phyloP scores from a whole-genome alignment of 2,113 vertebrate genomes.

The Monopterus albus region DNA sequence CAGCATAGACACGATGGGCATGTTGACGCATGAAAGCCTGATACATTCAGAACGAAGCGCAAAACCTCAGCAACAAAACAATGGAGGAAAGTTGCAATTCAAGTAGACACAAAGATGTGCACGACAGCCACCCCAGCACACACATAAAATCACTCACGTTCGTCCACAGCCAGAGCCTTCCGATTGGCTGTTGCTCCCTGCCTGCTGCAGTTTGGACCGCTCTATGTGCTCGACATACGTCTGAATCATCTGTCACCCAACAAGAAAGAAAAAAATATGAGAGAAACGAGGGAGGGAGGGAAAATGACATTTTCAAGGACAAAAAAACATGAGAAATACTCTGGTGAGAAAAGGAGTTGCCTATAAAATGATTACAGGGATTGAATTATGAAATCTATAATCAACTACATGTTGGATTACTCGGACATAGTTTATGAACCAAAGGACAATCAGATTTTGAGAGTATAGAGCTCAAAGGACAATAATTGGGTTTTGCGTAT shows the following conservation, averaged over 20 bases:
- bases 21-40: constrained; percentile 1
- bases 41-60: constrained; percentile 16
- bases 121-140: background rate
- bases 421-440: too few species aligned
- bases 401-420: background rate
- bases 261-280: background rate
- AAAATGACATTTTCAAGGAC: background rate
- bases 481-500: background rate
- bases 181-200: constrained; percentile 88
- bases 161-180: constrained; percentile 89
- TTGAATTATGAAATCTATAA: constrained; percentile 5
- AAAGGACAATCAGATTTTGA: too few species aligned
- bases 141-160: constrained; percentile 83
- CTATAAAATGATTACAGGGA: background rate
- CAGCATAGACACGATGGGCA: constrained; percentile 20
- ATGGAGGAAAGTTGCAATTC: background rate
- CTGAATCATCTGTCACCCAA: constrained; percentile 92
- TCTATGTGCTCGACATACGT: constrained; percentile 98
- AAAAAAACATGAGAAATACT: background rate
- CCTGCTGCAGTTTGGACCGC: constrained; percentile 94
- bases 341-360: background rate
- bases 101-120: background rate
- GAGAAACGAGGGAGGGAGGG: background rate
- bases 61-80: constrained; percentile 23
- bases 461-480: background rate